phyloP scores from a whole-genome alignment of 2,797 vertebrate species.

The Hoplostethus atlanticus region DNA sequence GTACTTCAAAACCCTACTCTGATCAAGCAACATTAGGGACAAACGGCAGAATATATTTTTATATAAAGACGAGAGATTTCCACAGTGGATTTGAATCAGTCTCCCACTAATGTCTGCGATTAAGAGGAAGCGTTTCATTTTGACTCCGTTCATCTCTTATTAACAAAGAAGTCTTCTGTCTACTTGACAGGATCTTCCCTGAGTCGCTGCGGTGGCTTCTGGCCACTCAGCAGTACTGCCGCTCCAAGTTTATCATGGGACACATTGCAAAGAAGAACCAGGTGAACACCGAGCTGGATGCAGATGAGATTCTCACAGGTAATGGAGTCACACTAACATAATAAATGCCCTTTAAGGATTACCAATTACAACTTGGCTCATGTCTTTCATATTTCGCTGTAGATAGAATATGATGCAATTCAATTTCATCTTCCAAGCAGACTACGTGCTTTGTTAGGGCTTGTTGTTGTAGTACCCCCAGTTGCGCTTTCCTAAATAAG shows the following conservation, averaged over 20 bases:
- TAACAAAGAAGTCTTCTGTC: slow-evolving; percentile 50
- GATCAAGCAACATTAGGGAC: slow-evolving; percentile 22
- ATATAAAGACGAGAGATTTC: slow-evolving; percentile 9
- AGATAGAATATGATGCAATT: not conserved
- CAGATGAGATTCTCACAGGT: slow-evolving; percentile 92
- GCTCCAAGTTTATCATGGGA: slow-evolving; percentile 92
- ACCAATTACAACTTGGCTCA: too few species aligned
- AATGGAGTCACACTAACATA: slow-evolving; percentile 35
- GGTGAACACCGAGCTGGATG: slow-evolving; percentile 85
- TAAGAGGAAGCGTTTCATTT: not conserved
- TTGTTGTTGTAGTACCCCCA: slow-evolving; percentile 15
- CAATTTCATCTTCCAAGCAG: not conserved
- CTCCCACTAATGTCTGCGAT: not conserved
- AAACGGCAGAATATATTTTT: not conserved
- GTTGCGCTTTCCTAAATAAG: slow-evolving; percentile 46
- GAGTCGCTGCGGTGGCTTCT: slow-evolving; percentile 98
- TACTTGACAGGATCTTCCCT: slow-evolving; percentile 91
- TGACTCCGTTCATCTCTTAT: slow-evolving; percentile 29
- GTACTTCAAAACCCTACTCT: slow-evolving; percentile 9
- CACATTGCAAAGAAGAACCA: slow-evolving; percentile 90
- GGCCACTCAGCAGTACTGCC: slow-evolving; percentile 93
- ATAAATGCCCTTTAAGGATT: too few species aligned
- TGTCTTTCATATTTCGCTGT: not conserved
- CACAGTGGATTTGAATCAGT: slow-evolving; percentile 12
- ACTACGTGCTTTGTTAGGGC: not conserved